Conservation (phyloP, 37 sponge, comb jelly and placozoan species). For the Mnemiopsis leidyi region DNA sequence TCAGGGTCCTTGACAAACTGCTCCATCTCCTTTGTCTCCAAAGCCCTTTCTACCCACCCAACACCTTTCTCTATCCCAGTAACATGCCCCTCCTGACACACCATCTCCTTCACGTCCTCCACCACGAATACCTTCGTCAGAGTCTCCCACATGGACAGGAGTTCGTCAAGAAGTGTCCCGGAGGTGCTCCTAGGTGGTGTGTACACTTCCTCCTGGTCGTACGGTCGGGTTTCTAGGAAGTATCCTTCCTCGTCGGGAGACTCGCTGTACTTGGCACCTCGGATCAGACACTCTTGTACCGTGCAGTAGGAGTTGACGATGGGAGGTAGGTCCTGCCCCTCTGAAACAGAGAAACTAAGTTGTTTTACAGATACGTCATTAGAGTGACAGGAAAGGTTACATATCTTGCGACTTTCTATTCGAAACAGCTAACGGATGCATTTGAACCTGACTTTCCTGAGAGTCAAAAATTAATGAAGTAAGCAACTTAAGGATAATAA, state of each 20-base stretch:
- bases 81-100: not conserved
- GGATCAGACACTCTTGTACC: not conserved
- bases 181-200: not conserved
- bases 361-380: too few relatives aligned
- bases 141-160: not conserved
- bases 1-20: too few relatives aligned
- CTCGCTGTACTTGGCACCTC: not conserved
- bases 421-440: too few relatives aligned
- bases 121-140: not conserved
- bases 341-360: too few relatives aligned
- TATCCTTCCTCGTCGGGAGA: not conserved
- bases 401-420: too few relatives aligned
- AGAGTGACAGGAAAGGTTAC: too few relatives aligned
- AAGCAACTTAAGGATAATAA: too few relatives aligned
- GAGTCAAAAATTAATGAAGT: too few relatives aligned
- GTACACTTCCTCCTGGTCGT: not conserved
- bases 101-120: not conserved
- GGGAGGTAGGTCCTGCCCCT: not conserved
- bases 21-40: too few relatives aligned
- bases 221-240: not conserved
- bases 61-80: not conserved
- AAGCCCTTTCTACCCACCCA: too few relatives aligned
- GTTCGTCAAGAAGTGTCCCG: not conserved
- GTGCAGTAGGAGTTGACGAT: not conserved
- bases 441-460: too few relatives aligned